Percentiles rank a stretch among this genome's conserved stretches.
Evolutionary conservation across 2,113 vertebrate species (phyloP).

Genomic region (Nettapus auritus): DNA sequence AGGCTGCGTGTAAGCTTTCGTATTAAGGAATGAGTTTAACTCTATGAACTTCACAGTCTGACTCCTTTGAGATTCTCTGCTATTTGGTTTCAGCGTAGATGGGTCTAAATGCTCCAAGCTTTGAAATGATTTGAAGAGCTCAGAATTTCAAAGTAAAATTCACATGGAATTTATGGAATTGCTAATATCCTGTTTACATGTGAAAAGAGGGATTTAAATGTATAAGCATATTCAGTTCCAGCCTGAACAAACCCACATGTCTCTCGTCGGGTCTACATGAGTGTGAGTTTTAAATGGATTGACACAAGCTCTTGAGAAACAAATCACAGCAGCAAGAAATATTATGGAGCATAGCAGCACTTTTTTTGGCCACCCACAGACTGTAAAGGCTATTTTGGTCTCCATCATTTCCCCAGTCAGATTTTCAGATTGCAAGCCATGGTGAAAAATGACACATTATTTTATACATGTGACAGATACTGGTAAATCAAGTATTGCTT

Average conservation of each 20-base stretch:
- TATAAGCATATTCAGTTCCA: not conserved
- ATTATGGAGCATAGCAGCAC: not conserved
- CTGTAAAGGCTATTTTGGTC: constrained; percentile 45
- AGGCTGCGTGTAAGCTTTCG: not conserved
- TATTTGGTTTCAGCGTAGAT: not conserved
- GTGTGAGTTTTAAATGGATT: not conserved
- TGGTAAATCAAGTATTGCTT: not conserved
- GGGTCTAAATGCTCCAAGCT: not conserved
- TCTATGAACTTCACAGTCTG: not conserved
- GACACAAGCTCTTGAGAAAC: not conserved
- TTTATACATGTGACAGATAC: constrained; percentile 15
- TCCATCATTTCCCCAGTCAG: constrained; percentile 5
- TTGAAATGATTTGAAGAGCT: not conserved
- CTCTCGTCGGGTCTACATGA: not conserved
- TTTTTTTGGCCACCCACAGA: constrained; percentile 24
- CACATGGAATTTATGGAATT: not conserved
- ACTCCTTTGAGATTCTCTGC: not conserved
- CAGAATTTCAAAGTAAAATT: constrained; percentile 9
- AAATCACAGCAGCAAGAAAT: not conserved
- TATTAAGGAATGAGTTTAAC: not conserved
- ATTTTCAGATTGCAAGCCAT: constrained; percentile 34
- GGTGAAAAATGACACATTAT: constrained; percentile 36
- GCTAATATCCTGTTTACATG: not conserved
- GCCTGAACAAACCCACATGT: not conserved
- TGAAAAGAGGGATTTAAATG: constrained; percentile 4